Percentiles rank a stretch among this genome's conserved stretches.
These are phyloP conservation scores for Hippocampus abdominalis DNA, from an alignment of 2,113 vertebrate genomes.

Conservation along the genomic window DNA sequence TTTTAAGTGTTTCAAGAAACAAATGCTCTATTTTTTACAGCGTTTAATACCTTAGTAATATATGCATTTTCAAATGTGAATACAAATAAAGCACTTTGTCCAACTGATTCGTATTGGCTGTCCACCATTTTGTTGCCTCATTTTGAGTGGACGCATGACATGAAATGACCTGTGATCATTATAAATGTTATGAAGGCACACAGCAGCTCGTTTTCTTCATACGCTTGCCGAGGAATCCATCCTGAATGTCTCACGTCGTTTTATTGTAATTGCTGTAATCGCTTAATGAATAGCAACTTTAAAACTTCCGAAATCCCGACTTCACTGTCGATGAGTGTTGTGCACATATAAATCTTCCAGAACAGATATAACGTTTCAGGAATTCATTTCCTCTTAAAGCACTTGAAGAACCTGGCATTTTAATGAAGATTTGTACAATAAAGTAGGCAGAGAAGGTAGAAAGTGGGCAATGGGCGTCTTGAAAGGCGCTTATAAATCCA, in stretches of 20 bases:
- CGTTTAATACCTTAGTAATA: slow-evolving; percentile 1
- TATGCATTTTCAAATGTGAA: slow-evolving; percentile 15
- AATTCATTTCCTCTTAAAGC: background rate
- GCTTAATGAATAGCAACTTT: background rate
- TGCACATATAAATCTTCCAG: background rate
- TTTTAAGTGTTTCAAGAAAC: slow-evolving; percentile 4
- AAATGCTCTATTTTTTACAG: slow-evolving; percentile 38
- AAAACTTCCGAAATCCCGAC: background rate
- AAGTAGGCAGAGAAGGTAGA: background rate
- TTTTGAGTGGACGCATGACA: slow-evolving; percentile 41
- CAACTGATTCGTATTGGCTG: background rate
- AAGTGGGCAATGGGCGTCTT: no score
- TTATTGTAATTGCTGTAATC: background rate
- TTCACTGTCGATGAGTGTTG: background rate
- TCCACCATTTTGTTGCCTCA: slow-evolving; percentile 18
- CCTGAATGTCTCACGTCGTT: slow-evolving; percentile 41
- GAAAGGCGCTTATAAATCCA: no score
- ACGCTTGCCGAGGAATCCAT: background rate
- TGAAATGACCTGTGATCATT: slow-evolving; percentile 52
- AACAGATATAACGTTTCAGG: background rate
- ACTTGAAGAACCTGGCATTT: background rate
- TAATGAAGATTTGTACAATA: background rate
- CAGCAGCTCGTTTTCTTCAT: slow-evolving; percentile 48
- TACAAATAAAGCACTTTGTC: background rate
- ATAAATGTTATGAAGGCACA: slow-evolving; percentile 69